phyloP scores from a whole-genome alignment of 1,140 invertebrate genomes.

The Atta cephalotes region DNA sequence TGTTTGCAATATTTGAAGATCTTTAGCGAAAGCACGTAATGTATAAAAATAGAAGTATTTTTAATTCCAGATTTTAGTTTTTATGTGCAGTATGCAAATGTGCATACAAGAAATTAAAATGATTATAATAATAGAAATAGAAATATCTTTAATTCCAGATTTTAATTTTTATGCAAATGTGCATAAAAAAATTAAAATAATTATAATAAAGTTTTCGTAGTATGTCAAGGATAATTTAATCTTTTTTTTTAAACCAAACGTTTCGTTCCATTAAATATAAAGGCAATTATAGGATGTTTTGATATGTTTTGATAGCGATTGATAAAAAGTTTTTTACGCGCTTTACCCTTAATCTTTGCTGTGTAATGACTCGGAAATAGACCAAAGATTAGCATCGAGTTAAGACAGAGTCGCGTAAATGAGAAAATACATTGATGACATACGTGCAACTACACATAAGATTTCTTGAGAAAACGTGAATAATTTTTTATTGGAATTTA shows the following conservation, averaged over 20 bases:
- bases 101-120: neutral
- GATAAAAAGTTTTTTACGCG: neutral
- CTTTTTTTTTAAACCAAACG: neutral
- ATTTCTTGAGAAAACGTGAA: neutral
- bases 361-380: neutral
- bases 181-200: neutral
- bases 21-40: neutral
- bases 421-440: neutral
- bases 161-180: neutral
- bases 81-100: neutral
- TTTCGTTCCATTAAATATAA: neutral
- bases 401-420: conserved; percentile 15
- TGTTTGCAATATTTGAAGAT: neutral
- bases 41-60: neutral
- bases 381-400: neutral
- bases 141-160: neutral
- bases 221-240: neutral
- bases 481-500: neutral
- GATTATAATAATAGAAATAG: neutral
- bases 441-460: neutral
- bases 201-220: neutral
- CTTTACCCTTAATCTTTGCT: neutral
- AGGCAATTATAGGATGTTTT: neutral
- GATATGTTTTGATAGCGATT: neutral
- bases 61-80: neutral